A percentile compares a stretch with the other conserved stretches of the same genome.
Conservation (phyloP, 1,140 invertebrate genomes). For the Patella vulgata region DNA sequence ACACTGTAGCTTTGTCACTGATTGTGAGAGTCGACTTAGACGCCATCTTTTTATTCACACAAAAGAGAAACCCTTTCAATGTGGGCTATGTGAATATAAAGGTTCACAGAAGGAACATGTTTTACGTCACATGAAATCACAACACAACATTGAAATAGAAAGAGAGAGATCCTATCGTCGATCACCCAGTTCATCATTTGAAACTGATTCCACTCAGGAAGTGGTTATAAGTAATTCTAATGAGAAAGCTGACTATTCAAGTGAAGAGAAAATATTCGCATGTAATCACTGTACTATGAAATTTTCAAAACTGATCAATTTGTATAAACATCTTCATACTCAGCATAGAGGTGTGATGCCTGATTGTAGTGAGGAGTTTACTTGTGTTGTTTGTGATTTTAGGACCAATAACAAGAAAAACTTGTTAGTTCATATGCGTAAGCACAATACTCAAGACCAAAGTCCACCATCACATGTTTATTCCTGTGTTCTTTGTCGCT, state of each 20-base stretch:
- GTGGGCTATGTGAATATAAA: slow-evolving; percentile 58
- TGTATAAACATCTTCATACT: slow-evolving; percentile 63
- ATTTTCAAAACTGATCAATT: slow-evolving; percentile 62
- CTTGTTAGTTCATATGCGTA: slow-evolving; percentile 63
- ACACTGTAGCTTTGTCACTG: slow-evolving; percentile 64
- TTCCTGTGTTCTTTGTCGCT: slow-evolving; percentile 61
- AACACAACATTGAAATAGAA: slow-evolving; percentile 54
- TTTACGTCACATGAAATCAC: slow-evolving; percentile 55
- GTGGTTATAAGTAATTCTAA: slow-evolving; percentile 1
- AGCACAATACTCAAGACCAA: slow-evolving; percentile 59
- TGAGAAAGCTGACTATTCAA: slow-evolving; percentile 51
- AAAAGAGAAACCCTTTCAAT: slow-evolving; percentile 59
- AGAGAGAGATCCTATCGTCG: slow-evolving; percentile 13
- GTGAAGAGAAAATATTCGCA: slow-evolving; percentile 62
- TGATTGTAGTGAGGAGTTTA: slow-evolving; percentile 38
- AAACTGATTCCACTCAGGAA: too few relatives aligned
- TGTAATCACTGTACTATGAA: slow-evolving; percentile 65
- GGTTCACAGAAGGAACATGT: slow-evolving; percentile 64
- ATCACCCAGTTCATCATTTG: too few relatives aligned
- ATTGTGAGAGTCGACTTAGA: slow-evolving; percentile 60
- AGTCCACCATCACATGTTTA: slow-evolving; percentile 59
- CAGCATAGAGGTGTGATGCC: slow-evolving; percentile 60
- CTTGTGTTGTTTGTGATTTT: slow-evolving; percentile 65
- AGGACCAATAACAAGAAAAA: slow-evolving; percentile 58
- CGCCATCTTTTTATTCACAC: slow-evolving; percentile 61